Base-by-base conservation (phyloP, 1,140 invertebrate genomes). In the Anagrus nilaparvatae region DNA sequence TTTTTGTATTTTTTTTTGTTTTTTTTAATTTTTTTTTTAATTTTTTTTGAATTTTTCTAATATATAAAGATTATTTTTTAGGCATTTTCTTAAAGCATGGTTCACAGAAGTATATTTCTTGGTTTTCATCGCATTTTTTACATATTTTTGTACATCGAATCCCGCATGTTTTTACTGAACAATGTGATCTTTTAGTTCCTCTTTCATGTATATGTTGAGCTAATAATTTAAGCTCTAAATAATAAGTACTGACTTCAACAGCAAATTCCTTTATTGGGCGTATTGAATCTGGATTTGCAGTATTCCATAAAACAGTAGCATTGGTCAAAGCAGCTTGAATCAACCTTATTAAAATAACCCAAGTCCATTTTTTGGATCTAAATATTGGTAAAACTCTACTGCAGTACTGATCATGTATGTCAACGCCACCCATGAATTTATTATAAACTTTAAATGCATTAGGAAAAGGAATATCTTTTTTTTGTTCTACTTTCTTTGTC, bases 281-380 rank as follows among this genome's bases (percentile, higher is more conserved):
- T 30, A n/a, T 30, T 30, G 12, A 5, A n/a, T 30, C 28, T n/a
- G 28, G 28, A 5, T 30, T 6, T 5, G 6, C n/a, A 30, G 28
- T 30, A 13, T 30, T 30, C 28, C 28, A 30, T 30, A 30, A 9
- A 6, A 30, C n/a, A 10, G 28, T 30, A 6, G 28, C 28, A 30
- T 30, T 30, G 5, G 28, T n/a, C 24, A 8, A 8, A 20, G 29
- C 18, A 21, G 46, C 16, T 38, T 52, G 42, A 35, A 52, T 46
- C 3, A 52, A 9, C 38, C 45, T 43, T 18, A 49, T 41, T 28
- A 49, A 49, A 25, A 48, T 28, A 10, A 48, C 38, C 44, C 46
- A 48, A 19, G 48, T 52, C 51, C 51, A 50, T 24, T 47, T 46
- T 38, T 53, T 50, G 3, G 50, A 47, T 24, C 45, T 25, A 21